Evolutionary conservation across 2,797 vertebrate genomes (phyloP), one percentile per base, ranked within the genome.

Genomic region (Channallabes apus): DNA sequence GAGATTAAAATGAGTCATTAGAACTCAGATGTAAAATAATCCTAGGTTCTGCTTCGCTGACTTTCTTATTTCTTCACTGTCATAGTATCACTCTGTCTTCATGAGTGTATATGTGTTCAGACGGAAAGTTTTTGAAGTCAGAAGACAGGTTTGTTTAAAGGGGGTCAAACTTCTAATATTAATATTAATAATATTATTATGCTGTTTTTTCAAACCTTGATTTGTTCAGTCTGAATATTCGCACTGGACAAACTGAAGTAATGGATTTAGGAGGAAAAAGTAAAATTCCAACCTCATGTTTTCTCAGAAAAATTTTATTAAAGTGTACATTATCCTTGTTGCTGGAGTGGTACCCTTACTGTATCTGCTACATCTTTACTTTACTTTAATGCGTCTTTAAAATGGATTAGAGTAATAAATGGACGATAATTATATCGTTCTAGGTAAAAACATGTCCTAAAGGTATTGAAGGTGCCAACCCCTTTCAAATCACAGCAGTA

Each of bases 11-110:
- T 0, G 68, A 73, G 32, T 29, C 82, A 83, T 83, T 82, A 82
- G 65, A 11, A 27, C 51, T 88, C 69, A 83, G 86, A 83, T 89
- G 84, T 87, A 88, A 88, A 89, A 87, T 86, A 87, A 88, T 76
- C 68, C 69, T 12, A 51, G 82, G 87, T 82, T 90, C 82, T 61
- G 77, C 87, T 83, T 81, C 78, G 38, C 51, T 86, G 83, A 83
- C 77, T 84, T 62, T 75, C 84, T 87, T 80, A 83, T 82, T 71
- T 83, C 73, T 56, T 58, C 85, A 84, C 69, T 59, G 56, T 56
- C 72, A 88, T 82, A 87, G 29, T 59, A 59, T 82, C 59, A 71
- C 15, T 35, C 67, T 12, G 62, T 69, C 46, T 54, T 69, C n/a
- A 15, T 76, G 46, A 67, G 72, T 56, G 56, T 64, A 59, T 80